Conservation (phyloP, 1,140 invertebrate species). For the Pogonomyrmex barbatus region DNA sequence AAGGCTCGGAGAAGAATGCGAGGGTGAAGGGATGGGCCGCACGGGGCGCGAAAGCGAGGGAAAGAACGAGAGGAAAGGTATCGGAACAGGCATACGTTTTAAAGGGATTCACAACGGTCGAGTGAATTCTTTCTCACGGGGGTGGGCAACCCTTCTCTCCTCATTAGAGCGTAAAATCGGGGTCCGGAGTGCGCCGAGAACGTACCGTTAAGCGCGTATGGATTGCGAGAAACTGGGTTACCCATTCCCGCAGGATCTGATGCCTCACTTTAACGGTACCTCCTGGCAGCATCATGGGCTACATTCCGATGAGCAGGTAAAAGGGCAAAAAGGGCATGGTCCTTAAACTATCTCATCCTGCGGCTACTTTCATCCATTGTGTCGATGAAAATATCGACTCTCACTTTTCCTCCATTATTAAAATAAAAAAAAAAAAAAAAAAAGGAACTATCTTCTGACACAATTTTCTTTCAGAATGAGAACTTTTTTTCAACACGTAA, state of each 20-base stretch:
- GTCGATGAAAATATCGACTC: background rate
- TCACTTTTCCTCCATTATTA: background rate
- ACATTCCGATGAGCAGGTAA: conserved; percentile 51
- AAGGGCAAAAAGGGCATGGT: conserved; percentile 28
- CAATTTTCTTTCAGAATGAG: background rate
- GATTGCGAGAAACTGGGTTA: conserved; percentile 71
- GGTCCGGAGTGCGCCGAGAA: background rate
- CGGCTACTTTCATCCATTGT: background rate
- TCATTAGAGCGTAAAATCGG: conserved; percentile 62
- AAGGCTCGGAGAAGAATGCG: background rate
- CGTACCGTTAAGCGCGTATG: conserved; percentile 64
- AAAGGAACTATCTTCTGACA: background rate
- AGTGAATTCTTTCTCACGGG: conserved; percentile 68
- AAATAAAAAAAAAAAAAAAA: background rate
- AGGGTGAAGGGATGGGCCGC: background rate
- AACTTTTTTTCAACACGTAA: background rate
- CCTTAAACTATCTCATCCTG: conserved; percentile 35
- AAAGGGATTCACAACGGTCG: conserved; percentile 40
- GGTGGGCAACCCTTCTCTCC: conserved; percentile 51
- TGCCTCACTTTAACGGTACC: conserved; percentile 65
- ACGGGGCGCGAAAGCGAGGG: conserved; percentile 30
- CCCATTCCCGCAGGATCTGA: conserved; percentile 37
- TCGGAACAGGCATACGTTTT: conserved; percentile 18
- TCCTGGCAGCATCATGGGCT: background rate
- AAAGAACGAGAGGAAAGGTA: conserved; percentile 10